Evolutionary conservation across 2,113 vertebrate genomes (phyloP), one percentile per base, ranked within the genome.

Genomic region (Neodon shergylaensis): DNA sequence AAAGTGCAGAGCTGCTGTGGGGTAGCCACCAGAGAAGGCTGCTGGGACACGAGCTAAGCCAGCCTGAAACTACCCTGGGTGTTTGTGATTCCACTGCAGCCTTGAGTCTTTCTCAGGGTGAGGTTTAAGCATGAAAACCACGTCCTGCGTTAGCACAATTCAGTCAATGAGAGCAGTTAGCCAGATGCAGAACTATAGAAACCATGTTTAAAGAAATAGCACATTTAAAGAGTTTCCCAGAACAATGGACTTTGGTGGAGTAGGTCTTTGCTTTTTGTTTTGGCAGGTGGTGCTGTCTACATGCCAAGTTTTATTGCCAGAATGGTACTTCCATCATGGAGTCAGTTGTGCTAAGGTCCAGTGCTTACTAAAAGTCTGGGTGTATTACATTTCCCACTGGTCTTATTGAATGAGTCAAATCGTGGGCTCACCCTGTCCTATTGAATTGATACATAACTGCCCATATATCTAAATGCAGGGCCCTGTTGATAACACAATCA

Each of bases 31-130:
- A 76, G 42, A 76, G 11, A 76, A 28, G 22, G 13, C 73, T 76
- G 22, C 24, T 44, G n/a, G 5, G 42, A 28, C 73, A 44, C 28
- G 42, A 42, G 11, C 9, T 76, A 76, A 76, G 42, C 42, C 39
- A 26, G 73, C 19, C 19, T 11, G 72, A 17, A 44, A 26, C 73
- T 24, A 76, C 12, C 39, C 11, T 44, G 39, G 11, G 42, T 76
- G 42, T 44, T 44, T 76, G 24, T 26, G 42, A 14, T 76, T 5
- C 12, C 24, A 28, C 2, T 13, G 22, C 28, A 76, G 11, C 39
- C 22, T 14, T 13, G 5, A 28, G 42, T 1, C 42, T 44, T 76
- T 76, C 24, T 28, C 0, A 0, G 5, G 5, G 5, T 28, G 42
- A 44, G 24, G 11, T 14, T 44, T 44, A 44, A 76, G 42, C 22